phyloP scores from a whole-genome alignment of 1,140 invertebrate species.

The Nasonia giraulti region DNA sequence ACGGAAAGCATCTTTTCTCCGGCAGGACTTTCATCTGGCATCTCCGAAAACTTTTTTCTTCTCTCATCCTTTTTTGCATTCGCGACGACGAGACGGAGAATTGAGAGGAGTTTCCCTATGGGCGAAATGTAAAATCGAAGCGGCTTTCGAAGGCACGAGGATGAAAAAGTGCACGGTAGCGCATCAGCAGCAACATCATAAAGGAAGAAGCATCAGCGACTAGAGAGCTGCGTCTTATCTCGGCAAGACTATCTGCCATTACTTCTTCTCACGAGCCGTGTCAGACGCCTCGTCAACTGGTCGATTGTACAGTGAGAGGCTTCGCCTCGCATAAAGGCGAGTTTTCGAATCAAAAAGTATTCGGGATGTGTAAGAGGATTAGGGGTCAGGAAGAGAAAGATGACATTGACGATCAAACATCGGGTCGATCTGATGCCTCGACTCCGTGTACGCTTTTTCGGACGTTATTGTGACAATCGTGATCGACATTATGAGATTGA shows the following conservation, averaged over 20 bases:
- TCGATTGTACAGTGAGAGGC: neutral
- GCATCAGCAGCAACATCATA: conserved; percentile 9
- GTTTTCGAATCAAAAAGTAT: conserved; percentile 25
- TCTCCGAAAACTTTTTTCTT: neutral
- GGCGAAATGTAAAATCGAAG: conserved; percentile 62
- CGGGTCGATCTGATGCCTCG: neutral
- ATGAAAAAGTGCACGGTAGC: conserved; percentile 13
- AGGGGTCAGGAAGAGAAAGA: neutral
- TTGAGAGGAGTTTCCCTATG: neutral
- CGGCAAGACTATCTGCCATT: conserved; percentile 63
- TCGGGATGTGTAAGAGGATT: conserved; percentile 11
- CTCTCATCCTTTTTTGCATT: neutral
- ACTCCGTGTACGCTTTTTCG: neutral
- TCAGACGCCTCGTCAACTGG: neutral
- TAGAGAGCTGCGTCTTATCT: conserved; percentile 61
- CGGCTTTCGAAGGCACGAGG: conserved; percentile 47
- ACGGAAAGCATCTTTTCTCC: neutral
- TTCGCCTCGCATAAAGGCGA: neutral
- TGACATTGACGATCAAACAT: conserved; percentile 36
- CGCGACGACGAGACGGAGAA: neutral
- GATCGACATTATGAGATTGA: conserved; percentile 40
- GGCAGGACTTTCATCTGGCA: neutral
- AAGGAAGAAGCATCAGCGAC: conserved; percentile 54
- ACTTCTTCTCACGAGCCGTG: conserved; percentile 57
- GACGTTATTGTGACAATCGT: conserved; percentile 49